These are phyloP conservation scores for Drosophila infuscata DNA, from an alignment of 2,888 invertebrate species.

Conservation along the genomic window DNA sequence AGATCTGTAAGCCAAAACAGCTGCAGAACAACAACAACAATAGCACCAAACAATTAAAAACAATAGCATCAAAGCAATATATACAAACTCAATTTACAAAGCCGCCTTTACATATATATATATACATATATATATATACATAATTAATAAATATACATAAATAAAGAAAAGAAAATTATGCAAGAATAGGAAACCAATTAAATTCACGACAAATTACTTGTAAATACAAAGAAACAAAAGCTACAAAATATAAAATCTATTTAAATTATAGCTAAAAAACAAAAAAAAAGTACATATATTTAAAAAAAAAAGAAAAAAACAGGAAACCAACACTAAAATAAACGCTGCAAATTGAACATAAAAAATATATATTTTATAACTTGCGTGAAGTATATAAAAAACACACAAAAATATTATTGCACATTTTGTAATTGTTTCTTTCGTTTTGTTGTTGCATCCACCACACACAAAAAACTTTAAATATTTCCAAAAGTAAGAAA, in stretches of 20 bases:
- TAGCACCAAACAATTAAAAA: slow-evolving; percentile 33
- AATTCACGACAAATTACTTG: slow-evolving; percentile 46
- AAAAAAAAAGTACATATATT: slow-evolving; percentile 35
- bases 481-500: slow-evolving; percentile 11
- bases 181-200: slow-evolving; percentile 51
- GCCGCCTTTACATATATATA: slow-evolving; percentile 21
- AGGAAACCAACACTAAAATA: slow-evolving; percentile 34
- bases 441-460: slow-evolving; percentile 39
- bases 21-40: slow-evolving; percentile 36
- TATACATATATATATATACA: slow-evolving; percentile 29
- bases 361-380: slow-evolving; percentile 30
- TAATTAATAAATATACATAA: slow-evolving; percentile 23
- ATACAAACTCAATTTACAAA: slow-evolving; percentile 45
- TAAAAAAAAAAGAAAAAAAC: slow-evolving; percentile 23
- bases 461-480: slow-evolving; percentile 2
- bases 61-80: slow-evolving; percentile 57
- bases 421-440: slow-evolving; percentile 34
- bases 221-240: slow-evolving; percentile 53
- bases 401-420: slow-evolving; percentile 23
- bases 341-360: slow-evolving; percentile 52
- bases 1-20: slow-evolving; percentile 30
- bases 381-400: slow-evolving; percentile 35
- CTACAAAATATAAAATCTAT: slow-evolving; percentile 32
- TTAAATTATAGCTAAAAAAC: slow-evolving; percentile 48
- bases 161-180: slow-evolving; percentile 20